Base-by-base conservation (phyloP, 2,113 vertebrate species). In the Megaleporinus macrocephalus region DNA sequence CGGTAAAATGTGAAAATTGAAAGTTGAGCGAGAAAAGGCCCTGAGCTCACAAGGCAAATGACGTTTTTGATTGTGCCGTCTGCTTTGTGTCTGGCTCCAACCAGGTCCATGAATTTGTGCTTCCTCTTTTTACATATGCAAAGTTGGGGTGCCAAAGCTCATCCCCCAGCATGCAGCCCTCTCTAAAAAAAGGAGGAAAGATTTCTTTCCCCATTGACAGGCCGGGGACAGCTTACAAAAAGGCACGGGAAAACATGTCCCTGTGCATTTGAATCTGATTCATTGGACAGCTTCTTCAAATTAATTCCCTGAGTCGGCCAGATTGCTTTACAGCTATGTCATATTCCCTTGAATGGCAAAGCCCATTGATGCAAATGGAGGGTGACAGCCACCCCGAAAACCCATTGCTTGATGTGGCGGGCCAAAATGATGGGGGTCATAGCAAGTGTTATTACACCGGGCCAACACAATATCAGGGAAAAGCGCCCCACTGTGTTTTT, bases 281-380 rank as follows among this genome's bases (percentile, higher is more conserved):
- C 96, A 96, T 95, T 93, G 94, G 95, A 96, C 95, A 95, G 95
- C 94, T 93, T 96, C 95, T 95, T 94, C 95, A 96, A 98, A 98
- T 98, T 96, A 99, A 98, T 97, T 95, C 95, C 96, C 95, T 96
- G 94, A 95, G 95, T 97, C 93, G 95, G 95, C 95, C 95, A 94
- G 96, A 98, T 98, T 98, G 96, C 96, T 96, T 94, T 95, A 96
- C 94, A 94, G 94, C 95, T 96, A 93, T 95, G 95, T 98, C 96
- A 97, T 95, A 95, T 95, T 94, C 87, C 91, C 93, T 95, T 96
- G 96, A 98, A 98, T 96, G 95, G 95, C 89, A 94, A 92, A 89
- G 91, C 93, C 92, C 91, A 93, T 93, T 97, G 97, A 98, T 93
- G 95, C 91, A 96, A 96, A 99, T 97, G 94, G 96, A 90, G 93